Evolutionary conservation across 2,113 vertebrate species (phyloP).

Genomic region (Rhinolophus ferrumequinum): DNA sequence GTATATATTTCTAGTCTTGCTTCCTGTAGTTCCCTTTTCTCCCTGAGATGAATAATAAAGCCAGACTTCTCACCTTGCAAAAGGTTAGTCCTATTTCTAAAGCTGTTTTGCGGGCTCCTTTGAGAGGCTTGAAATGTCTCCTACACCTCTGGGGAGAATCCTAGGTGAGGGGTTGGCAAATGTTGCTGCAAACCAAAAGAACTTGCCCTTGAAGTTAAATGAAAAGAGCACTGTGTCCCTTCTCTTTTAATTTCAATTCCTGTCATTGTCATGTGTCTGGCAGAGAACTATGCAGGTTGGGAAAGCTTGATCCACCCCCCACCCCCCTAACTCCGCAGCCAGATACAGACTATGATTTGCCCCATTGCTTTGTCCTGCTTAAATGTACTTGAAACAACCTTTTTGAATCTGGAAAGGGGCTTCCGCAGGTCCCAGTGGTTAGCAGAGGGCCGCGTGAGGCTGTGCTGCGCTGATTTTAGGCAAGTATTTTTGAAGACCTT

Average conservation of each 20-base stretch:
- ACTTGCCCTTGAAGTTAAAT: slow-evolving; percentile 28
- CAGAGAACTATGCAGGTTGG: neutral
- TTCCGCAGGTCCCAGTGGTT: neutral
- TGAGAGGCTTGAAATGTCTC: slow-evolving; percentile 4
- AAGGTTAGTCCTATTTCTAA: neutral
- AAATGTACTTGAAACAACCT: neutral
- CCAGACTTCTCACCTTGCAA: slow-evolving; percentile 23
- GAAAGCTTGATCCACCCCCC: neutral
- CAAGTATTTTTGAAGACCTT: neutral
- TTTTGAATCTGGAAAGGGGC: neutral
- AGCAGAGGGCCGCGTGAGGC: neutral
- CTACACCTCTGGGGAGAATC: neutral
- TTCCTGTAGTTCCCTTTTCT: neutral
- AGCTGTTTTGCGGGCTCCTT: neutral
- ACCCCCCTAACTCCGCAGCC: neutral
- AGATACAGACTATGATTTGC: neutral
- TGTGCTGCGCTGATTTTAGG: neutral
- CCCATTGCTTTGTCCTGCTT: neutral
- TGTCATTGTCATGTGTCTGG: neutral
- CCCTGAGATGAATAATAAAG: neutral
- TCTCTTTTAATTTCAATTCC: neutral
- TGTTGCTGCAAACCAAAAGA: neutral
- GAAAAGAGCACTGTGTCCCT: slow-evolving; percentile 31
- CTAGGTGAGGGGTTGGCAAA: slow-evolving; percentile 32
- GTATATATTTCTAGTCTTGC: neutral